These are phyloP conservation scores for Criorhina ranunculi DNA, from an alignment of 2,888 invertebrate species.

Conservation along the genomic window DNA sequence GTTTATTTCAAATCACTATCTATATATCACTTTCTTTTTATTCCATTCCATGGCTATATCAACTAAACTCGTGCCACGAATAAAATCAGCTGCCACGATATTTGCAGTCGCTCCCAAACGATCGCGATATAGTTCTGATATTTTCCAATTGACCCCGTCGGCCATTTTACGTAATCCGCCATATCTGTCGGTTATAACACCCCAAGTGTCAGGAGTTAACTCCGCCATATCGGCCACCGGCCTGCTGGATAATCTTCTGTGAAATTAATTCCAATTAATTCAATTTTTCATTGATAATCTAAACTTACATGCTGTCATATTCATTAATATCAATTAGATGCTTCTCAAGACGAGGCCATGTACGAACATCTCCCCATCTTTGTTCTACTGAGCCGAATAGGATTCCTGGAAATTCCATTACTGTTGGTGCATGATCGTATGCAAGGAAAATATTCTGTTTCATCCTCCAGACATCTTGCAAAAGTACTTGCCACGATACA, in stretches of 20 bases:
- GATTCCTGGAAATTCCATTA: slow-evolving; percentile 81
- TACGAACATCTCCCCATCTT: slow-evolving; percentile 89
- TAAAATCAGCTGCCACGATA: slow-evolving; percentile 88
- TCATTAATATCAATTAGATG: slow-evolving; percentile 84
- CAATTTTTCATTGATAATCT: slow-evolving; percentile 65
- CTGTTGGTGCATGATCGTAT: slow-evolving; percentile 85
- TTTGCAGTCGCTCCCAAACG: slow-evolving; percentile 86
- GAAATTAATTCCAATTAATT: slow-evolving; percentile 81
- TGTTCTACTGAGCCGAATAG: slow-evolving; percentile 87
- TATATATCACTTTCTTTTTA: slow-evolving; percentile 78
- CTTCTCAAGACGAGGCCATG: slow-evolving; percentile 85
- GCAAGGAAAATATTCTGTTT: slow-evolving; percentile 85
- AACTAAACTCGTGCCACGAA: slow-evolving; percentile 87
- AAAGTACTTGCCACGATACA: slow-evolving; percentile 84
- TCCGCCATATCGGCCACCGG: slow-evolving; percentile 89
- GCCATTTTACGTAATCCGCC: slow-evolving; percentile 88
- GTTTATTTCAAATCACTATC: slow-evolving; percentile 31
- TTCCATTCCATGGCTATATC: slow-evolving; percentile 84
- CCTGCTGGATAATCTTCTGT: slow-evolving; percentile 81
- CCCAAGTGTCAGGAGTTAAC: slow-evolving; percentile 87
- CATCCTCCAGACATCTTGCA: slow-evolving; percentile 85
- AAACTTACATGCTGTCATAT: slow-evolving; percentile 82
- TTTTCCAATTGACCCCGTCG: slow-evolving; percentile 87
- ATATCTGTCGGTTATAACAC: slow-evolving; percentile 86
- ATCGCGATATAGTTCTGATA: slow-evolving; percentile 86